These are phyloP conservation scores for Microtus montanus DNA, from an alignment of 2,113 vertebrate species.

Conservation along the genomic window DNA sequence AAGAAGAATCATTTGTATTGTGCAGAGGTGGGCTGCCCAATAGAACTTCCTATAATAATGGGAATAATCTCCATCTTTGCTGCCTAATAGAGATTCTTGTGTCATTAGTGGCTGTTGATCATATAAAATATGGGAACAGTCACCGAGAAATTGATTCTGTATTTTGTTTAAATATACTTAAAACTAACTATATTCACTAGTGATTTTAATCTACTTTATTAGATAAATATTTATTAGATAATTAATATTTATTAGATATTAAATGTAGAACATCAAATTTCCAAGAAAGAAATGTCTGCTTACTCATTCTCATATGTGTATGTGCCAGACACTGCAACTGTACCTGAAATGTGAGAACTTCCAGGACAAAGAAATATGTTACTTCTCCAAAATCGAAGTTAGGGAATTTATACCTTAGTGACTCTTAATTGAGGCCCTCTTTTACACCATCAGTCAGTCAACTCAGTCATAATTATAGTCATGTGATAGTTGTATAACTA, in stretches of 20 bases:
- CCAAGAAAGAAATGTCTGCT: neutral
- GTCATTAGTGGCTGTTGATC: neutral
- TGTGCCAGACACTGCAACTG: neutral
- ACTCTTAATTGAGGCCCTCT: neutral
- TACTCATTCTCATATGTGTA: neutral
- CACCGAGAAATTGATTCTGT: conserved; percentile 1
- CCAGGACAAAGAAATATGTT: neutral
- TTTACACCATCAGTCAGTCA: neutral
- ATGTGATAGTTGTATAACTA: neutral
- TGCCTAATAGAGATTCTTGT: neutral
- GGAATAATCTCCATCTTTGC: neutral
- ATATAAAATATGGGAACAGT: neutral
- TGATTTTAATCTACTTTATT: neutral
- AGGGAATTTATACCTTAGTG: neutral
- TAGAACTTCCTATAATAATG: neutral
- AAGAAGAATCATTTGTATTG: neutral
- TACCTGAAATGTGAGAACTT: neutral
- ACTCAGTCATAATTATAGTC: neutral
- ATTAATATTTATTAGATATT: neutral
- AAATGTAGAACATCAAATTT: neutral
- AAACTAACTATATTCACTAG: neutral
- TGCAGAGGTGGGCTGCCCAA: neutral
- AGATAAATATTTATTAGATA: neutral
- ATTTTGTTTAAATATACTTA: conserved; percentile 13
- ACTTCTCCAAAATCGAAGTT: neutral